These are phyloP conservation scores for Champsocephalus gunnari DNA, from an alignment of 2,797 vertebrate species.

Conservation along the genomic window DNA sequence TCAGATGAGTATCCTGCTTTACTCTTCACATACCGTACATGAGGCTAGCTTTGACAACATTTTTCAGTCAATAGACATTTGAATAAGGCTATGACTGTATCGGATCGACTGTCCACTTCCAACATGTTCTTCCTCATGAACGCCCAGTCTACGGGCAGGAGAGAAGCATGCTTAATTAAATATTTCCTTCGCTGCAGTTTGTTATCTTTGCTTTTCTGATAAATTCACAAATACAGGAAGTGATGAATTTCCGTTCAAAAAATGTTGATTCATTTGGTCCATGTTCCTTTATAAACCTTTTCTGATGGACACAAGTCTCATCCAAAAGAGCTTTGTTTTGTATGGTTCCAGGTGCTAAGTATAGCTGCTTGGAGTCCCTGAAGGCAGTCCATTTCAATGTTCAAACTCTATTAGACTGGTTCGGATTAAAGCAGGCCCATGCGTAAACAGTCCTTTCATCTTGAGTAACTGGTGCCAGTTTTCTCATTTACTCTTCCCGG, in stretches of 20 bases:
- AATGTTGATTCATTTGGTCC: neutral
- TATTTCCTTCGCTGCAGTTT: neutral
- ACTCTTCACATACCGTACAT: neutral
- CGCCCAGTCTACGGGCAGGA: neutral
- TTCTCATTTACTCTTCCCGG: conserved; percentile 4
- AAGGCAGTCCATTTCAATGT: conserved; percentile 10
- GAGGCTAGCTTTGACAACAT: neutral
- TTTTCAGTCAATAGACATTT: neutral
- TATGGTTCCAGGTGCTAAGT: neutral
- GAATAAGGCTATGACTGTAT: neutral
- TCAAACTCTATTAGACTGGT: neutral
- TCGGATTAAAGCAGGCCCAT: neutral
- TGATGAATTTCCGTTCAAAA: conserved; percentile 16
- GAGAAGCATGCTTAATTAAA: neutral
- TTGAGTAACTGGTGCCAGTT: no score
- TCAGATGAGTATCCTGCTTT: neutral
- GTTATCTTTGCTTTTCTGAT: conserved; percentile 10
- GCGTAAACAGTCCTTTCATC: neutral
- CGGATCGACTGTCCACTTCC: neutral
- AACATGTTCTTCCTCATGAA: neutral
- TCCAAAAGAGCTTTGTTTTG: neutral
- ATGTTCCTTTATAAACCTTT: neutral
- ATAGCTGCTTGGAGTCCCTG: neutral
- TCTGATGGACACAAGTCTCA: conserved; percentile 15
- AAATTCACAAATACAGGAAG: conserved; percentile 4